A percentile compares a stretch with the other conserved stretches of the same genome.
Conservation (phyloP, 2,888 invertebrate genomes). For the Tenthredo distinguenda region DNA sequence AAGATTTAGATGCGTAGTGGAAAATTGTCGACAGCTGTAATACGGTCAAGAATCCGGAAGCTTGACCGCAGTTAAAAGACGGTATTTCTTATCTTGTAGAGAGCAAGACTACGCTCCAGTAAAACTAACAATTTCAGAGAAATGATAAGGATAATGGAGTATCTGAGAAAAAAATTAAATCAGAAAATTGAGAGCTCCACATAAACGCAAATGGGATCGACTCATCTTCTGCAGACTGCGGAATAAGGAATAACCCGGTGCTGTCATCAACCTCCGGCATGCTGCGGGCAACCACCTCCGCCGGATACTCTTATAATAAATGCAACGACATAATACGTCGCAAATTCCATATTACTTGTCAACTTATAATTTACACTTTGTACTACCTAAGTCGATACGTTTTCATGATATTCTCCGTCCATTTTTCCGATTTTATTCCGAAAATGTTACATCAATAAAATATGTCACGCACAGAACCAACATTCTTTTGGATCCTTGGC, state of each 20-base stretch:
- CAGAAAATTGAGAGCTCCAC: not conserved
- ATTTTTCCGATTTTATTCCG: not conserved
- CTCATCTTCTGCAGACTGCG: not conserved
- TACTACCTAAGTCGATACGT: not conserved
- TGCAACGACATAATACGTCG: not conserved
- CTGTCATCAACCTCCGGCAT: slow-evolving; percentile 32
- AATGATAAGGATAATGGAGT: not conserved
- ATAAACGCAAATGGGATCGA: not conserved
- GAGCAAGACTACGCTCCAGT: not conserved
- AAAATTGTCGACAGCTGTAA: not conserved
- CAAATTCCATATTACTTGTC: not conserved
- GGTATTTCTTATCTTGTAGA: not conserved
- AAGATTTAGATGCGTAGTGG: not conserved
- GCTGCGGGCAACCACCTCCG: slow-evolving; percentile 36
- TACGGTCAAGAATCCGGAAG: not conserved
- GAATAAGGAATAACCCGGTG: not conserved
- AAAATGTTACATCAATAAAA: not conserved
- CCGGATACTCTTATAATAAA: not conserved
- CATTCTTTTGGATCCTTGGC: not conserved
- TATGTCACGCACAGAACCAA: not conserved
- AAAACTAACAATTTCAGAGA: not conserved
- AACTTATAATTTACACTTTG: not conserved
- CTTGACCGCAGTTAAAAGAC: not conserved
- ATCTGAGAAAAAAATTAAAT: not conserved
- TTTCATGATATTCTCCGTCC: not conserved